These are phyloP conservation scores for Planiliza haematocheilus DNA, from an alignment of 2,113 vertebrate species.

Conservation along the genomic window DNA sequence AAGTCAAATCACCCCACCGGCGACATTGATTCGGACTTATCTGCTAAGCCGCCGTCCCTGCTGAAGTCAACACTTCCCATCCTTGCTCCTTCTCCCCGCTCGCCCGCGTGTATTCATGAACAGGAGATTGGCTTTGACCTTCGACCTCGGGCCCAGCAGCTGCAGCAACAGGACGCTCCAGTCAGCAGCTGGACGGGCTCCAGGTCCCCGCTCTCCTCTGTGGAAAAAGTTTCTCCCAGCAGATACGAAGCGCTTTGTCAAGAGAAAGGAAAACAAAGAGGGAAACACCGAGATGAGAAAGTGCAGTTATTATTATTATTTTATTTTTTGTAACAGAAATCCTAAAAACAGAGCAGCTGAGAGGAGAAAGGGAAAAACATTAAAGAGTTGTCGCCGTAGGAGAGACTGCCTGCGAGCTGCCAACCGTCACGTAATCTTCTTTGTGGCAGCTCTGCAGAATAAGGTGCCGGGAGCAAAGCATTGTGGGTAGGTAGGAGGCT, in stretches of 20 bases:
- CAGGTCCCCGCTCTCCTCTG: slow-evolving; percentile 26
- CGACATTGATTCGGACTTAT: slow-evolving; percentile 54
- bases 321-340: not conserved
- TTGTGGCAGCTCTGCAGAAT: slow-evolving; percentile 37
- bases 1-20: not conserved
- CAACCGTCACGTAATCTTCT: slow-evolving; percentile 61
- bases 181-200: slow-evolving; percentile 58
- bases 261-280: not conserved
- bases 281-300: slow-evolving; percentile 26
- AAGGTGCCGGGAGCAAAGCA: slow-evolving; percentile 55
- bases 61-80: slow-evolving; percentile 60
- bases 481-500: slow-evolving; percentile 65
- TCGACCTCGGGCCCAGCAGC: slow-evolving; percentile 42
- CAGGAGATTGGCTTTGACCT: slow-evolving; percentile 63
- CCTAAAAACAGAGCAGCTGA: slow-evolving; percentile 17
- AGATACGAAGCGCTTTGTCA: slow-evolving; percentile 23
- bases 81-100: slow-evolving; percentile 16
- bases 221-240: slow-evolving; percentile 36
- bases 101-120: slow-evolving; percentile 39
- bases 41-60: slow-evolving; percentile 42
- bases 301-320: too few species aligned
- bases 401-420: slow-evolving; percentile 26
- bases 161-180: slow-evolving; percentile 46
- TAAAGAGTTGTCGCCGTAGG: slow-evolving; percentile 33
- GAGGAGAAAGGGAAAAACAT: slow-evolving; percentile 3